A percentile compares a stretch with the other conserved stretches of the same genome.
phyloP scores from a whole-genome alignment of 2,888 invertebrate genomes.

The Pecten maximus region DNA sequence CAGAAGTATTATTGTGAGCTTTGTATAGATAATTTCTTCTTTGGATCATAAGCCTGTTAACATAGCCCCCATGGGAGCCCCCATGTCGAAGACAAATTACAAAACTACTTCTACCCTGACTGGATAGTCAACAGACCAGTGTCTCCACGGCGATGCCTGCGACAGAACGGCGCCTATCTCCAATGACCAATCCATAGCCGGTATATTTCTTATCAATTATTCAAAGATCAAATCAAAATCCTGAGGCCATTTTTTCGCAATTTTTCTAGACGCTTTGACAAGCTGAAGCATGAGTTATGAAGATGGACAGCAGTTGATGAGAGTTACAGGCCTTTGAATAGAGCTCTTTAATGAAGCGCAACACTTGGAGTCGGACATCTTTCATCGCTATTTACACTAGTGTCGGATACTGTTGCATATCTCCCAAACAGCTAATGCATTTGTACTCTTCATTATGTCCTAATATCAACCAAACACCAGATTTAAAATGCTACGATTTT shows the following conservation, averaged over 20 bases:
- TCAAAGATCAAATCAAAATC: slow-evolving; percentile 25
- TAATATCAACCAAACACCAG: neutral
- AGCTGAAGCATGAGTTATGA: slow-evolving; percentile 20
- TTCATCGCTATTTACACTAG: neutral
- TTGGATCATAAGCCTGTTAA: neutral
- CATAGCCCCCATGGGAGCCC: neutral
- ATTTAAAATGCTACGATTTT: neutral
- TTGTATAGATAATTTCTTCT: neutral
- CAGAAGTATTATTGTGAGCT: neutral
- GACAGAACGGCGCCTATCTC: neutral
- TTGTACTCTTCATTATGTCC: neutral
- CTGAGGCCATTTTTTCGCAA: neutral
- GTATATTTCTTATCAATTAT: slow-evolving; percentile 32
- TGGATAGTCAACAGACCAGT: neutral
- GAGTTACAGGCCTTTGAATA: slow-evolving; percentile 23
- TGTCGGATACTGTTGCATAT: neutral
- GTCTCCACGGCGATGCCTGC: neutral
- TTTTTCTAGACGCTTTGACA: slow-evolving; percentile 23
- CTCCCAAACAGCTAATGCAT: neutral
- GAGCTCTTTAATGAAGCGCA: slow-evolving; percentile 30
- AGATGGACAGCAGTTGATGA: slow-evolving; percentile 20
- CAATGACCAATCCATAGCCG: slow-evolving; percentile 3
- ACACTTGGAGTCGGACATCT: neutral
- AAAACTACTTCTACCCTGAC: slow-evolving; percentile 15
- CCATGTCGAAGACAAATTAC: neutral